Percentiles rank a stretch among this genome's conserved stretches.
phyloP scores from a whole-genome alignment of 2,888 invertebrate species.

The Alsophila aescularia region DNA sequence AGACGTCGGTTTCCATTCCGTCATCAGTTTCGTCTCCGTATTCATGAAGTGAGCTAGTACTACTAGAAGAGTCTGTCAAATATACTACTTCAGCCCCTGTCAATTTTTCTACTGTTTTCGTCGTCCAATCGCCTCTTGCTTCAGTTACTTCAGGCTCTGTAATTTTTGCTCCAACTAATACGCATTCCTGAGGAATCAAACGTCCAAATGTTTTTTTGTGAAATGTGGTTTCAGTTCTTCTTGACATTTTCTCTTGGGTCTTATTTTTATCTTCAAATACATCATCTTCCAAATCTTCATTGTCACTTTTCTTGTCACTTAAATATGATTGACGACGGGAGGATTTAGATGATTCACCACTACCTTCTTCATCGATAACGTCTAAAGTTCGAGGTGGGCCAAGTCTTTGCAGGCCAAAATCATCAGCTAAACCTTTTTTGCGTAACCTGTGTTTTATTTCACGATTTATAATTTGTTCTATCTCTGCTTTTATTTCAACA shows the following conservation, averaged over 20 bases:
- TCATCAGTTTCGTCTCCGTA: constrained; percentile 75
- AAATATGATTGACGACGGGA: constrained; percentile 82
- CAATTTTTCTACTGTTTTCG: constrained; percentile 78
- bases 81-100: constrained; percentile 88
- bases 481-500: constrained; percentile 74
- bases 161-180: constrained; percentile 86
- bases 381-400: constrained; percentile 88
- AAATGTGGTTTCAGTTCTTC: constrained; percentile 46
- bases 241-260: constrained; percentile 44
- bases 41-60: constrained; percentile 85
- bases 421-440: constrained; percentile 72
- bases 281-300: constrained; percentile 79
- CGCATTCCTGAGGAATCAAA: constrained; percentile 75
- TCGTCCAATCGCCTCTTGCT: constrained; percentile 83
- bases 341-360: constrained; percentile 86
- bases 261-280: constrained; percentile 71
- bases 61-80: constrained; percentile 87
- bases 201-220: constrained; percentile 64
- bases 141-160: constrained; percentile 83
- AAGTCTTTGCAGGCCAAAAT: constrained; percentile 69
- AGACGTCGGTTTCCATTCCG: constrained; percentile 73
- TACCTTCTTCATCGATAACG: constrained; percentile 91
- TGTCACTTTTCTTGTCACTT: constrained; percentile 75
- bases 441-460: constrained; percentile 73
- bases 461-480: constrained; percentile 72